Conservation (phyloP, 2,797 vertebrate genomes). For the Argya squamiceps region DNA sequence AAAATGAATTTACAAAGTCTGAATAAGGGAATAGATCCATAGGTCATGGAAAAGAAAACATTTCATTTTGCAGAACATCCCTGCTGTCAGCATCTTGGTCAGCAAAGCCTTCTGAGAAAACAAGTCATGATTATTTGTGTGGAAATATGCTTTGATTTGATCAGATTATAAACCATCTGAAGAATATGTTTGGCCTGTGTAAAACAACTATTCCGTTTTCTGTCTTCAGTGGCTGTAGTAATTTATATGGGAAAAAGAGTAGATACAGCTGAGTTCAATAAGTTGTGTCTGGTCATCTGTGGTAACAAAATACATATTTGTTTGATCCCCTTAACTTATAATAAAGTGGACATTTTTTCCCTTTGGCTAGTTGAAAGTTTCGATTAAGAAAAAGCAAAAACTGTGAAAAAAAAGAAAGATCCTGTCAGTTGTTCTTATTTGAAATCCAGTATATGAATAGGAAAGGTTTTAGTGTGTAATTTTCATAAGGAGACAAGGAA, state of each 20-base stretch:
- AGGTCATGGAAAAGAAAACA: background rate
- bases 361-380: background rate
- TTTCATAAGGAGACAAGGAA: background rate
- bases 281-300: background rate
- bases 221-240: background rate
- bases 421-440: background rate
- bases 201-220: background rate
- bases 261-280: background rate
- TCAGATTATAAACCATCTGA: background rate
- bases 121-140: background rate
- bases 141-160: background rate
- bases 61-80: background rate
- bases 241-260: background rate
- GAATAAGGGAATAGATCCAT: background rate
- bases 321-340: background rate
- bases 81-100: background rate
- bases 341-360: background rate
- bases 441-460: background rate
- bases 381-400: background rate
- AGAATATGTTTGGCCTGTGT: background rate
- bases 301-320: background rate
- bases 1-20: background rate
- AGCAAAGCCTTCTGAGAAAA: background rate
- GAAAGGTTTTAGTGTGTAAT: background rate
- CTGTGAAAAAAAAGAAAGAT: background rate